A percentile compares a stretch with the other conserved stretches of the same genome.
Evolutionary conservation across 2,113 vertebrate species (phyloP).

Genomic region (Carollia perspicillata): DNA sequence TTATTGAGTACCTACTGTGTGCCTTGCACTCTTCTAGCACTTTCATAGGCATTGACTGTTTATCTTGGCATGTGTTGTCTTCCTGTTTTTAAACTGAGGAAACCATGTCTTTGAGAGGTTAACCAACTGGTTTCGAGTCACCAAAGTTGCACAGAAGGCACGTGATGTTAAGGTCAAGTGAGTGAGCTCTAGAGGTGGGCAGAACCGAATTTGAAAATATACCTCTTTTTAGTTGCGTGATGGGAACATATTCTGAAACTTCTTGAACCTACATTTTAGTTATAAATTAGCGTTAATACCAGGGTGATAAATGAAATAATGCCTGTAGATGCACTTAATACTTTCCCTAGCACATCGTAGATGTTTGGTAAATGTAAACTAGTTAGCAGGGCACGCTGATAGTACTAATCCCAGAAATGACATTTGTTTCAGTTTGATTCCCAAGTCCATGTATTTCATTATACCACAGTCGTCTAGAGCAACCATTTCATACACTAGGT

Average conservation of each 20-base stretch:
- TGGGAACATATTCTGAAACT: background rate
- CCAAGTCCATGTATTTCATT: background rate
- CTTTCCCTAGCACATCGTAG: background rate
- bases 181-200: background rate
- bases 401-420: background rate
- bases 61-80: background rate
- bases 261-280: background rate
- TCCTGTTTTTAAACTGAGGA: background rate
- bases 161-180: background rate
- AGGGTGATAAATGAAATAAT: background rate
- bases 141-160: background rate
- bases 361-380: background rate
- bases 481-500: background rate
- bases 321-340: background rate
- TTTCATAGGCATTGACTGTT: background rate
- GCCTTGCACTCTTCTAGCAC: background rate
- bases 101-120: background rate
- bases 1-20: background rate
- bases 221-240: background rate
- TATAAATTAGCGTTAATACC: background rate
- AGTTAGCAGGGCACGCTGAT: accelerated
- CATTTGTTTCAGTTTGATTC: background rate
- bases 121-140: background rate
- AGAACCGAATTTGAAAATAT: background rate
- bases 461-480: background rate